These are phyloP conservation scores for Bilobella aurantiaca DNA, from an alignment of 1,140 invertebrate genomes.

Conservation along the genomic window DNA sequence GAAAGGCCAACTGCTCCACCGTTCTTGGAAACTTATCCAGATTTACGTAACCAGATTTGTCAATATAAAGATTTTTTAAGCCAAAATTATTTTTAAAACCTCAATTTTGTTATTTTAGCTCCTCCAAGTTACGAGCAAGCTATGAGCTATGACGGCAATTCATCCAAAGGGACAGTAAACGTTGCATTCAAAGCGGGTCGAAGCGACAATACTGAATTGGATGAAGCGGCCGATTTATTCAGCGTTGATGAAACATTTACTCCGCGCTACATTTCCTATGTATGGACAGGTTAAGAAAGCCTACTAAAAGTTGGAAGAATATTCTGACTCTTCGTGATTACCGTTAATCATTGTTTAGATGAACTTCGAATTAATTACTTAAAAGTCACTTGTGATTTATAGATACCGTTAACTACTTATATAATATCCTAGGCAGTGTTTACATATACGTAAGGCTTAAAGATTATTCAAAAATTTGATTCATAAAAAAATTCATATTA, in stretches of 20 bases:
- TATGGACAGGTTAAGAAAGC: background rate
- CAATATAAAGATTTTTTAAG: background rate
- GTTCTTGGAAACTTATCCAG: background rate
- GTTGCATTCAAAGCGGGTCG: background rate
- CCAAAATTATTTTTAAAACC: background rate
- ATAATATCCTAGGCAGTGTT: too few species aligned
- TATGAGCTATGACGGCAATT: background rate
- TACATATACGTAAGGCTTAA: too few species aligned
- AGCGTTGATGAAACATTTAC: background rate
- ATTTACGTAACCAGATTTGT: background rate
- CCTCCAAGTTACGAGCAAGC: constrained; percentile 17
- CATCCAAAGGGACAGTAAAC: background rate
- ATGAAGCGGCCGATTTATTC: background rate
- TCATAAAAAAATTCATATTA: too few species aligned
- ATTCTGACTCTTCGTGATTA: too few species aligned
- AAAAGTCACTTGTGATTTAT: too few species aligned
- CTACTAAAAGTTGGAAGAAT: too few species aligned
- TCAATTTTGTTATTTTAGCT: constrained; percentile 11
- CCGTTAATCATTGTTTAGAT: too few species aligned
- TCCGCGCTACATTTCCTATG: background rate
- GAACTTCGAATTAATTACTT: too few species aligned
- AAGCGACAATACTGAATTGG: background rate
- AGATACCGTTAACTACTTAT: too few species aligned
- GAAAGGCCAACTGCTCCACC: background rate
- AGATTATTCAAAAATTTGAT: too few species aligned